Conservation (phyloP, 2,888 invertebrate species). For the Heliothis peltigera region DNA sequence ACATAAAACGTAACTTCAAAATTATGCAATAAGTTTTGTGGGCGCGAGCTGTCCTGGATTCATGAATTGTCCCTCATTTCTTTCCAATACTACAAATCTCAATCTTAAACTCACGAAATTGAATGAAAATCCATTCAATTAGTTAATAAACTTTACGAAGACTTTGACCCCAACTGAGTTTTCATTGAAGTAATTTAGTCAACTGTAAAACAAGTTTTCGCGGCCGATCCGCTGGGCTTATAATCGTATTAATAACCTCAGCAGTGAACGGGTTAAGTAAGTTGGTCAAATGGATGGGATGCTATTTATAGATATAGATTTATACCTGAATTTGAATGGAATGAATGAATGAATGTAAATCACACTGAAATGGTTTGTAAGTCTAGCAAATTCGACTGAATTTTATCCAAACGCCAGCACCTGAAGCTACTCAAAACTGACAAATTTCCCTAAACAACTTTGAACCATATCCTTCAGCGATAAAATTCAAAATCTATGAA, state of each 20-base stretch:
- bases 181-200: slow-evolving; percentile 11
- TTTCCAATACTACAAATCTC: not conserved
- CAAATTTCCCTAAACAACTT: too few relatives aligned
- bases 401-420: too few relatives aligned
- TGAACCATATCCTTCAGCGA: too few relatives aligned
- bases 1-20: too few relatives aligned
- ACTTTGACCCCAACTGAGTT: slow-evolving; percentile 5
- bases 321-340: not conserved
- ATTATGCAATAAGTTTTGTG: too few relatives aligned
- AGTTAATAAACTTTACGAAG: not conserved
- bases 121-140: not conserved
- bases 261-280: not conserved
- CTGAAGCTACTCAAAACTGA: too few relatives aligned
- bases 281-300: not conserved
- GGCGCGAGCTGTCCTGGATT: not conserved
- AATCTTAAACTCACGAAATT: not conserved
- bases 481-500: too few relatives aligned
- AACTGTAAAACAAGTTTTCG: slow-evolving; percentile 3
- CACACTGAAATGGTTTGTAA: too few relatives aligned
- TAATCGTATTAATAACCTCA: slow-evolving; percentile 2
- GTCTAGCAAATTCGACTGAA: too few relatives aligned
- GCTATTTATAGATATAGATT: not conserved
- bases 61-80: not conserved
- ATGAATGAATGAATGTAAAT: too few relatives aligned
- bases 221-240: not conserved